These are phyloP conservation scores for Rhincodon typus DNA, from an alignment of 2,797 vertebrate genomes.

Conservation along the genomic window DNA sequence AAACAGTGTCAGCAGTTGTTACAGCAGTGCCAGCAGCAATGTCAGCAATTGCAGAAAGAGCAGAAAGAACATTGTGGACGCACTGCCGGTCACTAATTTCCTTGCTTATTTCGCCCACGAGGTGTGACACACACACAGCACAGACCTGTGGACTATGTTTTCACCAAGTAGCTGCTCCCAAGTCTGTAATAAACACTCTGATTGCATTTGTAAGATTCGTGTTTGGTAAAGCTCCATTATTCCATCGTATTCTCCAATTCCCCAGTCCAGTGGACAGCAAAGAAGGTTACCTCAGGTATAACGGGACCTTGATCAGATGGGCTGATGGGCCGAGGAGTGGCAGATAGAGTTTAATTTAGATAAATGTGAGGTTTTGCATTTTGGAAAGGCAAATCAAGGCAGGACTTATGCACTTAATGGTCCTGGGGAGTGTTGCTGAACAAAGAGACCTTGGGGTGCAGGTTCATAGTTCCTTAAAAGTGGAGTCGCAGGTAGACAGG, in stretches of 20 bases:
- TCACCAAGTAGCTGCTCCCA: not conserved
- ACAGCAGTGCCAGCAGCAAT: not conserved
- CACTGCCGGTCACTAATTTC: not conserved
- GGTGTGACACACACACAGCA: too few species aligned
- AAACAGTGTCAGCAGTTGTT: not conserved
- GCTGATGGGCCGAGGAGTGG: too few species aligned
- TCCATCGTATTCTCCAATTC: not conserved
- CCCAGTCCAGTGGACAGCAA: not conserved
- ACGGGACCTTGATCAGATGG: too few species aligned
- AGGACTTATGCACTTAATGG: too few species aligned
- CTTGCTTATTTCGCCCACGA: not conserved
- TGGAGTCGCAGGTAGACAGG: too few species aligned
- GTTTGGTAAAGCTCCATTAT: not conserved
- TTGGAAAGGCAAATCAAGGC: too few species aligned
- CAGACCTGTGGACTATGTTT: not conserved
- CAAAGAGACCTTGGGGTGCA: too few species aligned
- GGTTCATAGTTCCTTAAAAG: too few species aligned
- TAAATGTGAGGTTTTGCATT: too few species aligned
- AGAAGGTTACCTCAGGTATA: too few species aligned
- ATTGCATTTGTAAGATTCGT: not conserved
- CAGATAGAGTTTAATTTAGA: too few species aligned
- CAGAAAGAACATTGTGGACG: not conserved
- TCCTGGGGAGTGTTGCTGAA: too few species aligned
- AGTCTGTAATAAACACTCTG: slow-evolving; percentile 30
- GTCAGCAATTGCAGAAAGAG: not conserved